Conservation (phyloP, 1,140 invertebrate species). For the Panagrolaimus sp. region DNA sequence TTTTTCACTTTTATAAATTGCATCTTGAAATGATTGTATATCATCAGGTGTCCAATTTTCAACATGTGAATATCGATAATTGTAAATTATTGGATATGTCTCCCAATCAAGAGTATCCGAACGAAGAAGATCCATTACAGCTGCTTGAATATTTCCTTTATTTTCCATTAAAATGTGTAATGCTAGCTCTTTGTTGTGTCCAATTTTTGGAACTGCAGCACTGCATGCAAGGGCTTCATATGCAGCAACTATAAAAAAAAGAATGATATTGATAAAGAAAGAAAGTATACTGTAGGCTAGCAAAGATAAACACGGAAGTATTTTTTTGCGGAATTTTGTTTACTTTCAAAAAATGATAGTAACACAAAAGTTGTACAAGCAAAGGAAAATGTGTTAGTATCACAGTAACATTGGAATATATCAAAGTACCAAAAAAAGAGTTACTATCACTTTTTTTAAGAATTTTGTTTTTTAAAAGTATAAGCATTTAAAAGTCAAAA, state of each 20-base stretch:
- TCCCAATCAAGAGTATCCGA: conserved; percentile 66
- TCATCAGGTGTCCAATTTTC: conserved; percentile 42
- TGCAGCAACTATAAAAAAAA: conserved; percentile 51
- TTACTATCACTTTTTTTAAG: too few relatives aligned
- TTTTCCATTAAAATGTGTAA: conserved; percentile 71
- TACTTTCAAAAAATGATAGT: too few relatives aligned
- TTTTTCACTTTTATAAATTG: conserved; percentile 81
- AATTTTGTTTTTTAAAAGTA: too few relatives aligned
- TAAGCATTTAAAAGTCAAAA: conserved; percentile 4
- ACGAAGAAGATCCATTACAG: conserved; percentile 54
- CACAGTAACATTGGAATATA: too few relatives aligned
- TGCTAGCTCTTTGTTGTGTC: conserved; percentile 86
- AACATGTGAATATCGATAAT: conserved; percentile 63
- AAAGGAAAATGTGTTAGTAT: not conserved
- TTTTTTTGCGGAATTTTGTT: too few relatives aligned
- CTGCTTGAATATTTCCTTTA: conserved; percentile 55
- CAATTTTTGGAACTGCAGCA: conserved; percentile 66
- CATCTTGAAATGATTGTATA: conserved; percentile 76
- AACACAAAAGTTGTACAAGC: not conserved
- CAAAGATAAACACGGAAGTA: too few relatives aligned
- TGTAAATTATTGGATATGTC: conserved; percentile 70
- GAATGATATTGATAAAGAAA: not conserved
- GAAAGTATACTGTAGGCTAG: not conserved
- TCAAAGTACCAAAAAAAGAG: too few relatives aligned
- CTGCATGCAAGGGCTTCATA: conserved; percentile 74